phyloP scores from a whole-genome alignment of 2,797 vertebrate species.

The Macropodus opercularis region DNA sequence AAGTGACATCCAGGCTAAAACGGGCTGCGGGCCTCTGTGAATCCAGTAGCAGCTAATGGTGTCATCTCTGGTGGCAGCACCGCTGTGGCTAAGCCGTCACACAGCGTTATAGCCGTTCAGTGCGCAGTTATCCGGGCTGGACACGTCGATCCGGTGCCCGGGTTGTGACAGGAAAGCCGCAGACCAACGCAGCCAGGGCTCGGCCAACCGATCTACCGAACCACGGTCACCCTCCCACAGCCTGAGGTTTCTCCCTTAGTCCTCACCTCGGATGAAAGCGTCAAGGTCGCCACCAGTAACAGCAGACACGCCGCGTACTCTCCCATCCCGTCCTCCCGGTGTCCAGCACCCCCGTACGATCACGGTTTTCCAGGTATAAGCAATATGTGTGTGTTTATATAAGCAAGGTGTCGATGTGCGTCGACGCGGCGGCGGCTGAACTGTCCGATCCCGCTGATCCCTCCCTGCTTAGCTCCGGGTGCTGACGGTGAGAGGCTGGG shows the following conservation, averaged over 20 bases:
- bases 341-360: constrained; percentile 46
- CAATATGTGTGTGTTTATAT: constrained; percentile 1
- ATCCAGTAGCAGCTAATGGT: background rate
- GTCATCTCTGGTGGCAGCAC: background rate
- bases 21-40: background rate
- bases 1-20: fast-evolving
- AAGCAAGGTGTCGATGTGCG: background rate
- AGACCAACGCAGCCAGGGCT: background rate
- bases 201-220: background rate
- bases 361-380: constrained; percentile 12
- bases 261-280: constrained; percentile 83
- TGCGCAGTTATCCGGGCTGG: too few species aligned
- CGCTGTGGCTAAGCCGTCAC: background rate
- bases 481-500: constrained; percentile 36
- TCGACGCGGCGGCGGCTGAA: constrained; percentile 16
- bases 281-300: constrained; percentile 79
- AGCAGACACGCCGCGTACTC: constrained; percentile 75
- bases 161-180: constrained; percentile 19
- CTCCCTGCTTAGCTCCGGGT: constrained; percentile 42
- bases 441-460: constrained; percentile 34
- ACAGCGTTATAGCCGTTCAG: background rate
- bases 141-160: fast-evolving
- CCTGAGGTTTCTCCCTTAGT: constrained; percentile 25
- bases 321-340: constrained; percentile 73
- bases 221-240: background rate